Evolutionary conservation across 2,888 invertebrate species (phyloP).

Genomic region (Mellilla xanthometata): DNA sequence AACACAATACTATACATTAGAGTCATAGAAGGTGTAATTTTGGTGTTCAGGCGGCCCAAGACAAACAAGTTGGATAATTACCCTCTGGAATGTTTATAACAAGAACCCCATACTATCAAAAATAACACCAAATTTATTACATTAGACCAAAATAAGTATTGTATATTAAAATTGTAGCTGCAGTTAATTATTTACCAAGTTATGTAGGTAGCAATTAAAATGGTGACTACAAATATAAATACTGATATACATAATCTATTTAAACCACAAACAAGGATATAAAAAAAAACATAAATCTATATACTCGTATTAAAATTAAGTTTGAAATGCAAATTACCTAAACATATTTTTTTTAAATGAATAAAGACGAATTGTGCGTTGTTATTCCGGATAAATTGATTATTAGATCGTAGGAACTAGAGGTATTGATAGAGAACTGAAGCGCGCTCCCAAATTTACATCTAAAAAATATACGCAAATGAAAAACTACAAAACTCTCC

Average conservation of each 20-base stretch:
- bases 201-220: too few relatives aligned
- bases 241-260: too few relatives aligned
- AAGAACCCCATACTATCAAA: too few relatives aligned
- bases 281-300: too few relatives aligned
- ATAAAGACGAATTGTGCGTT: constrained; percentile 48
- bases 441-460: constrained; percentile 23
- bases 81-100: constrained; percentile 29
- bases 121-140: background rate
- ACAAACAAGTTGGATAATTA: constrained; percentile 15
- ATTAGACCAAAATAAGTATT: too few relatives aligned
- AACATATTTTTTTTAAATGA: background rate
- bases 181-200: too few relatives aligned
- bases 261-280: too few relatives aligned
- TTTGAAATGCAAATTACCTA: constrained; percentile 13
- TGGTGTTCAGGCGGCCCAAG: constrained; percentile 1
- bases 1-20: too few relatives aligned
- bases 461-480: constrained; percentile 34
- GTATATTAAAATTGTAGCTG: background rate
- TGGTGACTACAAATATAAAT: too few relatives aligned
- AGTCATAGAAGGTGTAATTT: too few relatives aligned
- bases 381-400: constrained; percentile 35
- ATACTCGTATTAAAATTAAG: constrained; percentile 4
- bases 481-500: constrained; percentile 27
- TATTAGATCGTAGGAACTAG: constrained; percentile 53
- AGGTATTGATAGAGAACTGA: constrained; percentile 35